Evolutionary conservation across 2,797 vertebrate genomes (phyloP), one percentile per base, ranked within the genome.

Genomic region (Oceanodroma leucorhoa): DNA sequence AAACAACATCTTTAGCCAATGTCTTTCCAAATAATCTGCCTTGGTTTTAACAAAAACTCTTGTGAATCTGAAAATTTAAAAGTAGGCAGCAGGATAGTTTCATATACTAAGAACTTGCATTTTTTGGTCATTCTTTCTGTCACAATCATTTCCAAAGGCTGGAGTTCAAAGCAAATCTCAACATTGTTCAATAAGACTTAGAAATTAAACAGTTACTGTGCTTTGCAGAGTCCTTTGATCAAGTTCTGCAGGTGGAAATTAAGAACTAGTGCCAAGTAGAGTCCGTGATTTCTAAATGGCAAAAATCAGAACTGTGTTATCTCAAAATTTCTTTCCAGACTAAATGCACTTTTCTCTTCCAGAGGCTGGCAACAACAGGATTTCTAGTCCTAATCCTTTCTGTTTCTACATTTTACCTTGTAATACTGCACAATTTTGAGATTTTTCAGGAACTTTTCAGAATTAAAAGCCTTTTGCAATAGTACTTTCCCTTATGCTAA

Each of bases 171-270:
- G 53, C 27, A 93, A 20, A 53, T 73, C 83, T 70, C 48, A 73
- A 89, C 43, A 41, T 26, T 85, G 19, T 75, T 64, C 65, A 90
- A 32, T 86, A 81, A 72, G 41, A 77, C 34, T 41, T 77, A 60
- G 60, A 92, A 95, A 95, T 90, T 93, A 89, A 95, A 83, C n/a
- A 93, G 51, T 85, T 83, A 79, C 71, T 82, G 29, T 89, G 64
- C 29, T 89, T 92, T 83, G 38, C 48, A 77, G 83, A 38, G 45
- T 67, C 64, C 34, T 94, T 95, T 91, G 80, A 93, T 94, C 4
- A 3, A 87, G 48, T 92, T 83, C 60, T 93, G 71, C 75, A 94
- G 92, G 94, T 93, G 50, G 51, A 92, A 94, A 46, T 9, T 60
- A 51, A 89, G 45, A 45, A 54, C n/a, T 41, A 5, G 11, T 87